phyloP scores from a whole-genome alignment of 2,113 vertebrate species.

The Pardalotus punctatus region DNA sequence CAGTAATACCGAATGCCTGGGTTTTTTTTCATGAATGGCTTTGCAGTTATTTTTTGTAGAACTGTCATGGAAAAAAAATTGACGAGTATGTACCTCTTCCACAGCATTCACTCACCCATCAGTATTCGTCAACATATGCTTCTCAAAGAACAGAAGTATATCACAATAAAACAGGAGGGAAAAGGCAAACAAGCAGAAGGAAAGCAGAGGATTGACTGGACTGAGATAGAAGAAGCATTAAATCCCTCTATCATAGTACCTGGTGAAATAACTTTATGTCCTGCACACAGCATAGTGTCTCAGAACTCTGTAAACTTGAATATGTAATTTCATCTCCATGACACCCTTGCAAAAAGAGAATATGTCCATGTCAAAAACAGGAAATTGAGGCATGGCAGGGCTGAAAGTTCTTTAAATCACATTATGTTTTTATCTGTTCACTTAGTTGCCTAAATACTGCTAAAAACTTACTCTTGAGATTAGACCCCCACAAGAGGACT shows the following conservation, averaged over 20 bases:
- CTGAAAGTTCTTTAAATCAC: background rate
- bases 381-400: background rate
- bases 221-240: background rate
- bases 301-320: background rate
- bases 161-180: conserved; percentile 10
- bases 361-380: background rate
- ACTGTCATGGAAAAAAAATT: background rate
- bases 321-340: background rate
- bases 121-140: background rate
- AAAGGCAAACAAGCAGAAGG: conserved; percentile 15
- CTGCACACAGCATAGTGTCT: background rate
- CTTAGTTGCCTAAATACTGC: background rate
- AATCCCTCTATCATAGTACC: background rate
- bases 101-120: background rate
- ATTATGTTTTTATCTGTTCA: background rate
- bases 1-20: background rate
- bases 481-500: background rate
- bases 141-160: conserved; percentile 16
- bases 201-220: background rate
- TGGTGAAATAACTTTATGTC: background rate
- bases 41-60: conserved; percentile 17
- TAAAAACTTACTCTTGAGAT: background rate
- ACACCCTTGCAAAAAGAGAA: background rate
- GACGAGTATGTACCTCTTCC: background rate
- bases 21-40: conserved; percentile 49